Conservation (phyloP, 2,797 vertebrate genomes). For the Thripadectes ignobilis region DNA sequence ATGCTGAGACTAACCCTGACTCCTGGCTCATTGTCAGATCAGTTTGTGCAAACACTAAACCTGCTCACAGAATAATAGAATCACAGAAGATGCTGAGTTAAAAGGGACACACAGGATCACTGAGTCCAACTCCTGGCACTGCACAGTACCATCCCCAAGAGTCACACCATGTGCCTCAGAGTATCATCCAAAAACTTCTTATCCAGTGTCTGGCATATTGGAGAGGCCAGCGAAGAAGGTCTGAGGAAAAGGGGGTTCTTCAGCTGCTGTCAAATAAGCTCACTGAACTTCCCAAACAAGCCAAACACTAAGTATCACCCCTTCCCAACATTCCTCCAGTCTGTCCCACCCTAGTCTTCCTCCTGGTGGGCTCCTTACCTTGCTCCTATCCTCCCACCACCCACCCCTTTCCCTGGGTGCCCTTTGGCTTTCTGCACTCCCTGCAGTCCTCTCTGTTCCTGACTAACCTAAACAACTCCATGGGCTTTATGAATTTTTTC, state of each 20-base stretch:
- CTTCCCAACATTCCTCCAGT: neutral
- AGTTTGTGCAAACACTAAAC: neutral
- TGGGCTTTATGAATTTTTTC: constrained; percentile 59
- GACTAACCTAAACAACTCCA: constrained; percentile 55
- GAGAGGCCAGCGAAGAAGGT: neutral
- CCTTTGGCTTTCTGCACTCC: constrained; percentile 14
- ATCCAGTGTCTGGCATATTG: neutral
- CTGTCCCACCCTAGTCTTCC: neutral
- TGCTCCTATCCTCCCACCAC: neutral
- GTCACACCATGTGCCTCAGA: neutral
- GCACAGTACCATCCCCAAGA: neutral
- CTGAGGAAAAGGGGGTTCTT: neutral
- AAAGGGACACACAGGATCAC: neutral
- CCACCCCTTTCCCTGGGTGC: neutral
- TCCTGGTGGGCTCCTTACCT: neutral
- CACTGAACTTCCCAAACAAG: neutral
- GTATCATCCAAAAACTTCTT: neutral
- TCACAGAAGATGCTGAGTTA: neutral
- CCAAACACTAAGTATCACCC: neutral
- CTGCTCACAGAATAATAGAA: neutral
- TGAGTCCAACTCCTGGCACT: neutral
- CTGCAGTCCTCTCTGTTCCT: neutral
- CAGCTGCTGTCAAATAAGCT: neutral
- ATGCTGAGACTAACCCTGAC: neutral
- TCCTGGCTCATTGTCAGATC: neutral